phyloP scores from a whole-genome alignment of 2,113 vertebrate genomes.

The Sylvilagus bachmani region DNA sequence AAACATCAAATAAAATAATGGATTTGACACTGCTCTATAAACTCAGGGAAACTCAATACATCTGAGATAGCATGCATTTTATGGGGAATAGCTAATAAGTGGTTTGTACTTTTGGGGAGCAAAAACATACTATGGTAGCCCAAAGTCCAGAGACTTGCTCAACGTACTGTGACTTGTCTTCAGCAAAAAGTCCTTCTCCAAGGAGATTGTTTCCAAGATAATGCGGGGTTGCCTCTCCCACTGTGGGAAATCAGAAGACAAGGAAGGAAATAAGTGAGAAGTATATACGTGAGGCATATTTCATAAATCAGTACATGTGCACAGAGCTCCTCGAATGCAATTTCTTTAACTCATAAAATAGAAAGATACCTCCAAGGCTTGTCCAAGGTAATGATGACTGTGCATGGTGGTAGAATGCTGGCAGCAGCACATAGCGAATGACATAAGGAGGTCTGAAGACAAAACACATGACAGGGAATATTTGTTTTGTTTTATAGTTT shows the following conservation, averaged over 20 bases:
- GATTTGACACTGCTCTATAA: conserved; percentile 17
- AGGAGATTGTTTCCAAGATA: neutral
- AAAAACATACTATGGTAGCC: neutral
- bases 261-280: conserved; percentile 20
- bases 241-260: conserved; percentile 20
- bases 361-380: neutral
- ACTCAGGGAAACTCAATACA: neutral
- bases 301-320: conserved; percentile 31
- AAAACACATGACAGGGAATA: neutral
- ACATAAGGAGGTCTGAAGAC: neutral
- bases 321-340: neutral
- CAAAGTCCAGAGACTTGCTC: neutral
- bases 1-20: conserved; percentile 39
- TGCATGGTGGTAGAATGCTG: neutral
- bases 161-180: neutral
- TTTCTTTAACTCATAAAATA: conserved; percentile 39
- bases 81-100: neutral
- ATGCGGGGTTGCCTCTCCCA: neutral
- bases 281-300: neutral
- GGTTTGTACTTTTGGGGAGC: neutral
- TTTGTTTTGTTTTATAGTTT: conserved; percentile 23
- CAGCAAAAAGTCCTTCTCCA: neutral
- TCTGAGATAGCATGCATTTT: neutral
- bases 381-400: neutral
- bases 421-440: neutral